Conservation (phyloP, 2,113 vertebrate species). For the Lagopus leucura region DNA sequence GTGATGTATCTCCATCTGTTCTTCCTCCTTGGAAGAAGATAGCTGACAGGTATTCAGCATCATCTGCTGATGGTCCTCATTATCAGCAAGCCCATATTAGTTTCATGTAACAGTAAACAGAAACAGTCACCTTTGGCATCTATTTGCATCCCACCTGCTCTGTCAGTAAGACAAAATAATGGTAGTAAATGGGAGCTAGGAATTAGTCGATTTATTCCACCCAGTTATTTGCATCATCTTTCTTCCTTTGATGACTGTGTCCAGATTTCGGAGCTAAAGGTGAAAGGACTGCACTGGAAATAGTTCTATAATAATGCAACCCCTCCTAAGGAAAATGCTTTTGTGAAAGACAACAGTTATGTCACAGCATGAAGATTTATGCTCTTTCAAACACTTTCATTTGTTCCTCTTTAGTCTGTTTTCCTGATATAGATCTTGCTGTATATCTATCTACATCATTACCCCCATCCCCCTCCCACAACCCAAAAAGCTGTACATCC, state of each 20-base stretch:
- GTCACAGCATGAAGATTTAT: not conserved
- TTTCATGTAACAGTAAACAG: not conserved
- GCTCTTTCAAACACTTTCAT: not conserved
- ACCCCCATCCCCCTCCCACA: too few relatives aligned
- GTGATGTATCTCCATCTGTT: not conserved
- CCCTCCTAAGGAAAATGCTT: rapidly evolving
- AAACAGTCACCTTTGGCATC: not conserved
- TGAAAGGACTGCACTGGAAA: not conserved
- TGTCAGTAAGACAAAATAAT: not conserved
- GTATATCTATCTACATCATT: too few relatives aligned
- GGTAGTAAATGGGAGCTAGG: not conserved
- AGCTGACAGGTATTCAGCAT: not conserved
- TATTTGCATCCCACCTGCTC: not conserved
- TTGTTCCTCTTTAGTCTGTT: not conserved
- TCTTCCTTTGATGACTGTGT: not conserved
- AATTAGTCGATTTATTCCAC: not conserved
- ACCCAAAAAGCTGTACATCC: not conserved
- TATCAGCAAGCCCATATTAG: not conserved
- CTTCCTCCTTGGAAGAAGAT: not conserved
- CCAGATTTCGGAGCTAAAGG: not conserved
- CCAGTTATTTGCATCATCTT: rapidly evolving
- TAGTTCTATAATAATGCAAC: not conserved
- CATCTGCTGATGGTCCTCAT: not conserved
- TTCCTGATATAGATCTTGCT: not conserved
- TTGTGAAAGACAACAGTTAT: not conserved